phyloP scores from a whole-genome alignment of 2,113 vertebrate genomes.

The Larimichthys crocea region DNA sequence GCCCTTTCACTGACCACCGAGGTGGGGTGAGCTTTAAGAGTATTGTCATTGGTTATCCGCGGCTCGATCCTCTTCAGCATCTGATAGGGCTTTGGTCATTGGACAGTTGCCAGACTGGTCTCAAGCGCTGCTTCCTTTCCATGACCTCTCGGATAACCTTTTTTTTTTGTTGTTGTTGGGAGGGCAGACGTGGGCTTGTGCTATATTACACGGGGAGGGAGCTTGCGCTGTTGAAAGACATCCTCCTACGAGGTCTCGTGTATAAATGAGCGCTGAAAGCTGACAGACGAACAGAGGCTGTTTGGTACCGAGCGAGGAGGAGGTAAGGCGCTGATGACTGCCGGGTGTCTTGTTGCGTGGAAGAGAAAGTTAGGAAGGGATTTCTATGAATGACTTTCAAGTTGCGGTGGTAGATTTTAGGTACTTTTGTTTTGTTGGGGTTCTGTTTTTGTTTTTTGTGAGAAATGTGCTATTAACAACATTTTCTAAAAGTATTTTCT shows the following conservation, averaged over 20 bases:
- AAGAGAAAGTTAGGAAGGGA: neutral
- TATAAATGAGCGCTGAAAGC: neutral
- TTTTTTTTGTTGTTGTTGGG: neutral
- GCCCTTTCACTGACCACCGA: conserved; percentile 59
- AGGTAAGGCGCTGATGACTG: conserved; percentile 4
- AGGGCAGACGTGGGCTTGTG: conserved; percentile 25
- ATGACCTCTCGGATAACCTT: conserved; percentile 4
- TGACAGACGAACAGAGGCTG: neutral
- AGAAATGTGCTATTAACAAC: neutral
- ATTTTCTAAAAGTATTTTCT: neutral
- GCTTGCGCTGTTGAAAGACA: neutral
- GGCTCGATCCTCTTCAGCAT: conserved; percentile 44
- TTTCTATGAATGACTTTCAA: neutral
- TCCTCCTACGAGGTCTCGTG: neutral
- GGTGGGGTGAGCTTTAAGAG: conserved; percentile 78
- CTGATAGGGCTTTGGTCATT: conserved; percentile 41
- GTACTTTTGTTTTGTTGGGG: neutral
- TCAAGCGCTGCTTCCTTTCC: neutral
- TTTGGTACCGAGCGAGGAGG: neutral
- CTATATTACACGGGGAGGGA: neutral
- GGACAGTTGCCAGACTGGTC: conserved; percentile 12
- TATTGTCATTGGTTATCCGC: conserved; percentile 73
- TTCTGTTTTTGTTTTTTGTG: neutral
- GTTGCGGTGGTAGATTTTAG: neutral
- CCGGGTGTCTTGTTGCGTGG: neutral